Evolutionary conservation across 2,113 vertebrate species (phyloP).

Genomic region (Gymnorhina tibicen): DNA sequence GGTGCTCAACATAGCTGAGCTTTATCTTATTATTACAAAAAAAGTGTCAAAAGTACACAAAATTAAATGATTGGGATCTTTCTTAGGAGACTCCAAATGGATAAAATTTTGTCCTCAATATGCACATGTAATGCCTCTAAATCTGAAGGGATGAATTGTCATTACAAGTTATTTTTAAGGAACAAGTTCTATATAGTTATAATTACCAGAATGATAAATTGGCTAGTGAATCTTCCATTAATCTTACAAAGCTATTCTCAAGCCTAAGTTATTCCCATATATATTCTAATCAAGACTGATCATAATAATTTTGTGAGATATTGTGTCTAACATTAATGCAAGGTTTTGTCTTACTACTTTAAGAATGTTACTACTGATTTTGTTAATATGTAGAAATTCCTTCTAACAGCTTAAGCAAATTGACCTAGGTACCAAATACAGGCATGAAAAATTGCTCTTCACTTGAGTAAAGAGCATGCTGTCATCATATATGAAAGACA

Average conservation of each 20-base stretch:
- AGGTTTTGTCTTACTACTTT: neutral
- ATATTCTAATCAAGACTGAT: neutral
- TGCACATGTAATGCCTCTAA: neutral
- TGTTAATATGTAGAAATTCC: neutral
- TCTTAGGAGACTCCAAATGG: neutral
- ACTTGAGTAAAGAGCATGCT: neutral
- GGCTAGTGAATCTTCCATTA: neutral
- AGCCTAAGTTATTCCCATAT: neutral
- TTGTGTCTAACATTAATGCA: neutral
- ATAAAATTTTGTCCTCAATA: neutral
- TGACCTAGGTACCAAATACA: neutral
- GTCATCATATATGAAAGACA: neutral
- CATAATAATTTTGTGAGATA: neutral
- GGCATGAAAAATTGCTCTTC: neutral
- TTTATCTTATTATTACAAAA: neutral
- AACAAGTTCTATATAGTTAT: neutral
- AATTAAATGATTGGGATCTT: neutral
- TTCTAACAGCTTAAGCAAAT: neutral
- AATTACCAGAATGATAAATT: slow-evolving; percentile 17
- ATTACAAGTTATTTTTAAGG: neutral
- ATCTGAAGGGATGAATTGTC: neutral
- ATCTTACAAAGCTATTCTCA: neutral
- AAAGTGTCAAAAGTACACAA: neutral
- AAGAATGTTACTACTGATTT: neutral
- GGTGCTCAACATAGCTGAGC: neutral